phyloP scores from a whole-genome alignment of 2,888 invertebrate species.

The Stegana nigrithorax region DNA sequence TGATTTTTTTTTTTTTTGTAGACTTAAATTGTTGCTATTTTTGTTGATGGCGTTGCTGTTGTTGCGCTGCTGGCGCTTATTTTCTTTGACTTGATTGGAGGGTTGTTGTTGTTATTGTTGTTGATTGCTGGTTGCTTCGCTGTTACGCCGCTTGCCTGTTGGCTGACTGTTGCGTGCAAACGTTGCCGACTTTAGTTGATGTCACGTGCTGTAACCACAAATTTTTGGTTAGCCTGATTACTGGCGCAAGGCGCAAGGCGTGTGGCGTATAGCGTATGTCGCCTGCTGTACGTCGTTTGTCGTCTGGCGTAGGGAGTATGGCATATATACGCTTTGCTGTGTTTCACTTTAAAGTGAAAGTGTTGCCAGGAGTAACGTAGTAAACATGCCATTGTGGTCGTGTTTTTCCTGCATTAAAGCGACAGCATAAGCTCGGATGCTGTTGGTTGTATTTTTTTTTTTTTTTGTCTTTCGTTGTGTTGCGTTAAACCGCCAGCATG shows the following conservation, averaged over 20 bases:
- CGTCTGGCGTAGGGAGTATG: no score
- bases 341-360: background rate
- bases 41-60: constrained; percentile 28
- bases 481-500: no score
- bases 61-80: constrained; percentile 3
- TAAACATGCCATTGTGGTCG: background rate
- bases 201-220: constrained; percentile 3
- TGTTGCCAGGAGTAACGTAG: no score
- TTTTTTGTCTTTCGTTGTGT: no score
- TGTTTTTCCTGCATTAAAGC: background rate
- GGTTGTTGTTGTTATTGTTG: constrained; percentile 27
- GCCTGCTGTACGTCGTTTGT: no score
- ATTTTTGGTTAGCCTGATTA: background rate
- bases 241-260: background rate
- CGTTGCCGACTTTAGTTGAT: background rate
- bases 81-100: constrained; percentile 21
- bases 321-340: background rate
- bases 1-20: no score
- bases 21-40: constrained; percentile 59
- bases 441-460: no score
- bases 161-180: no score
- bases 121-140: background rate
- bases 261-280: no score
- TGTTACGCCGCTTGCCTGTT: no score
- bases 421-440: no score